A percentile compares a stretch with the other conserved stretches of the same genome.
These are phyloP conservation scores for Tragelaphus strepsiceros DNA, from an alignment of 2,113 vertebrate genomes.

Conservation along the genomic window DNA sequence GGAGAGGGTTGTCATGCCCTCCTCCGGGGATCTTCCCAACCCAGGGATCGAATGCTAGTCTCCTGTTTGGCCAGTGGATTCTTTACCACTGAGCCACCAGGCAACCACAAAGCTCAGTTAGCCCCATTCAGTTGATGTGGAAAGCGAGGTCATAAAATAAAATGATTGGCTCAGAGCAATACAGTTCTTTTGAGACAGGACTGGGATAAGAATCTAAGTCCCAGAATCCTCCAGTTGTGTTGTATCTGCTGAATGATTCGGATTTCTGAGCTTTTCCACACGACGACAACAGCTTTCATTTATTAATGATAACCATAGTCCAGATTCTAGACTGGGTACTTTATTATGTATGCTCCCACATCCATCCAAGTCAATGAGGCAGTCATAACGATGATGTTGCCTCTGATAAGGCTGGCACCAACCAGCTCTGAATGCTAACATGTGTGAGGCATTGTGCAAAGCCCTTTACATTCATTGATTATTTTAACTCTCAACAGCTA, in stretches of 20 bases:
- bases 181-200: neutral
- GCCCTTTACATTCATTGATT: neutral
- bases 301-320: neutral
- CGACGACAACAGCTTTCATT: neutral
- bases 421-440: fast-evolving
- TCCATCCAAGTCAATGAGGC: neutral
- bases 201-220: neutral
- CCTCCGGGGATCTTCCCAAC: neutral
- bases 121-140: neutral
- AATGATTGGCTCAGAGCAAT: neutral
- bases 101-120: neutral
- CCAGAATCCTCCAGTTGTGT: fast-evolving
- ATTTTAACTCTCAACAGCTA: neutral
- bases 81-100: neutral
- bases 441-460: fast-evolving
- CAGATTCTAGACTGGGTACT: neutral
- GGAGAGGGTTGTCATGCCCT: neutral
- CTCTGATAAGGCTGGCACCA: fast-evolving
- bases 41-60: neutral
- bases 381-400: fast-evolving
- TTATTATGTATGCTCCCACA: fast-evolving
- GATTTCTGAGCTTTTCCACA: neutral
- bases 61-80: neutral
- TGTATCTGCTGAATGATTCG: neutral
- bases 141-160: neutral